A percentile compares a stretch with the other conserved stretches of the same genome.
Conservation (phyloP, 2,797 vertebrate species). For the Eospalax fontanierii region DNA sequence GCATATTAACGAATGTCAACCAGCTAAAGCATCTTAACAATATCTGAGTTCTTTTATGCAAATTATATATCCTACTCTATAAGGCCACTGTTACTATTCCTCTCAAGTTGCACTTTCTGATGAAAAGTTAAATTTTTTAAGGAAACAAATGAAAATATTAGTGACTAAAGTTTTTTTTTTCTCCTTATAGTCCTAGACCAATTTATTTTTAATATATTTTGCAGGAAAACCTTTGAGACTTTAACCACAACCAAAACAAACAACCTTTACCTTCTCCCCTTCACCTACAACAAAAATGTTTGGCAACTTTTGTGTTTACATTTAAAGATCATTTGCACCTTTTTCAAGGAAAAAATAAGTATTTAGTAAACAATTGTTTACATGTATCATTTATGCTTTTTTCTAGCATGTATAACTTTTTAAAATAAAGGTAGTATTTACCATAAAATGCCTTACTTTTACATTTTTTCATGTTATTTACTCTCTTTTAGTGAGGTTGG, state of each 20-base stretch:
- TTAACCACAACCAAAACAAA: slow-evolving; percentile 78
- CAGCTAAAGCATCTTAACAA: neutral
- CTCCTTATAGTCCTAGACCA: slow-evolving; percentile 82
- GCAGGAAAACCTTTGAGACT: slow-evolving; percentile 84
- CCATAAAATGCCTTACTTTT: slow-evolving; percentile 85
- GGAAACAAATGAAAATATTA: slow-evolving; percentile 78
- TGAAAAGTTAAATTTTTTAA: slow-evolving; percentile 78
- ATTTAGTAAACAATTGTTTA: slow-evolving; percentile 93
- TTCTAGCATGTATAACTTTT: slow-evolving; percentile 94
- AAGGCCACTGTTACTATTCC: slow-evolving; percentile 59
- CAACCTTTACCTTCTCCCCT: slow-evolving; percentile 73
- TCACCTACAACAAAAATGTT: slow-evolving; percentile 75
- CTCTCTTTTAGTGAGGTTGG: neutral
- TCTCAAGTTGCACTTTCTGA: slow-evolving; percentile 79
- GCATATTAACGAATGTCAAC: neutral
- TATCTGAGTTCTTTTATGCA: slow-evolving; percentile 72
- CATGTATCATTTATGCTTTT: slow-evolving; percentile 92
- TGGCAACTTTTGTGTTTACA: slow-evolving; percentile 91
- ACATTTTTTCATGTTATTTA: neutral
- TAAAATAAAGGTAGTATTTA: slow-evolving; percentile 90
- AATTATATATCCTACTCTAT: slow-evolving; percentile 50
- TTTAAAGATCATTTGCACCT: slow-evolving; percentile 92
- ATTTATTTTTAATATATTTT: slow-evolving; percentile 85
- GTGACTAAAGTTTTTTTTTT: slow-evolving; percentile 78
- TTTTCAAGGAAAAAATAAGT: slow-evolving; percentile 90